phyloP scores from a whole-genome alignment of 2,113 vertebrate species.

The rabbit (Oryctolagus cuniculus) region mOryCun1.1 NC_091432.1:175307501-175308000 shows the following conservation, averaged over 20 bases:
- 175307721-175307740: constrained; percentile 19
- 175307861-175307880: neutral
- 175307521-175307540: neutral
- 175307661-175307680: constrained; percentile 16
- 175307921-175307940: neutral
- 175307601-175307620: neutral
- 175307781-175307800: constrained; percentile 61
- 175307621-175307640: neutral
- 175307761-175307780: constrained; percentile 36
- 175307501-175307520: neutral
- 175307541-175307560: neutral
- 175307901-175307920: constrained; percentile 53
- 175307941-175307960: neutral
- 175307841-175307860: constrained; percentile 29
- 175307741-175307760: constrained; percentile 42
- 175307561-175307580: neutral
- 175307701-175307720: neutral
- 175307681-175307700: constrained; percentile 14
- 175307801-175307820: constrained; percentile 47
- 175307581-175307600: neutral
- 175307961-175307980: neutral
- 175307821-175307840: constrained; percentile 41
- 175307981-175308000: neutral
- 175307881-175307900: constrained; percentile 55
- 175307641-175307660: neutral